Evolutionary conservation across 2,888 invertebrate genomes (phyloP), one percentile per base, ranked within the genome.

Genomic region (Clivina fossor): DNA sequence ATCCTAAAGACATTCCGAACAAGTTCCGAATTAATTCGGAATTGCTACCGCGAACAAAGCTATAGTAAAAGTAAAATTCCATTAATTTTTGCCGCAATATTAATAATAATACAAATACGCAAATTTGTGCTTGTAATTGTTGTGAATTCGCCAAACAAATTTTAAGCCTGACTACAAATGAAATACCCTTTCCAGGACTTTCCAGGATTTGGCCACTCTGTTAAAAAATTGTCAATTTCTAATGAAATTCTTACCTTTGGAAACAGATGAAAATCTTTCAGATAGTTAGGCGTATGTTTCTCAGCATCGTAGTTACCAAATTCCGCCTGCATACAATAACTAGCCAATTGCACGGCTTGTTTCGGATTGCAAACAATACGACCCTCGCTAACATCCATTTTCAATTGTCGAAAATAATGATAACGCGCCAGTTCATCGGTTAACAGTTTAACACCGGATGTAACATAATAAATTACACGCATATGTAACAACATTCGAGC

Each of bases 271-370:
- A 93, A 86, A 66, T 94, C 93, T 73, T 91, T 92, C 56, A 97
- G 79, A 72, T 93, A 94, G 62, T 96, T 94, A 53, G 89, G 84
- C 0, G 93, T 92, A 69, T 95, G 95, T 63, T 92, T 79, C 70
- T 93, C 93, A 56, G 84, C 79, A 70, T 93, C 90, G 71, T 88
- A 88, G 73, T 95, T 94, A 26, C 96, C 96, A 77, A 95, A 95
- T 73, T 98, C 97, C 9, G 95, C 96, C 77, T 98, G 97, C 66
- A 97, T 85, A 64, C 93, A 92, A 71, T 94, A 96, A 41, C 94
- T 89, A 0, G 97, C 96, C 58, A 98, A 75, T 26, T 93, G 80
- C 48, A 94, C 88, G 8, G 95, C 95, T 74, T 95, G 93, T 63
- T 94, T 91, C 57, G 88, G 85, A 69, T 90, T 90, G 70, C 94